A percentile compares a stretch with the other conserved stretches of the same genome.
These are phyloP conservation scores for Ceraclea dissimilis DNA, from an alignment of 2,888 invertebrate genomes.

Conservation along the genomic window DNA sequence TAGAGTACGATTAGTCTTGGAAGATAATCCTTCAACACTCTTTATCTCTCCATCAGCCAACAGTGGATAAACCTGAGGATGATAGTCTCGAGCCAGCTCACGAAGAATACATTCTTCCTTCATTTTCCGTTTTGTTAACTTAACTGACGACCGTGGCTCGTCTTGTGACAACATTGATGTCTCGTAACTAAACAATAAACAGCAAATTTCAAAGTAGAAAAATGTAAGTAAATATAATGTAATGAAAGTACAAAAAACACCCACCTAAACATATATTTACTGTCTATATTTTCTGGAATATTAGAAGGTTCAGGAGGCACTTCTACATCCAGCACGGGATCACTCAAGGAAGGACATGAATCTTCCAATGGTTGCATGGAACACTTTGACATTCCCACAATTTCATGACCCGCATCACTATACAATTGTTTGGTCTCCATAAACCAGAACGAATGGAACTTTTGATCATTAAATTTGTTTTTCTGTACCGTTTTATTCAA, in stretches of 20 bases:
- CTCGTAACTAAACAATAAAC: slow-evolving; percentile 33
- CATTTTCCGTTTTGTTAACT: slow-evolving; percentile 40
- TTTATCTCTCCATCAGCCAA: slow-evolving; percentile 32
- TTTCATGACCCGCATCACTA: slow-evolving; percentile 31
- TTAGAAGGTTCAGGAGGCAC: slow-evolving; percentile 24
- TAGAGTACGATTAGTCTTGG: slow-evolving; percentile 51
- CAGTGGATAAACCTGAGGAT: slow-evolving; percentile 35
- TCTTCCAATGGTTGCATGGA: slow-evolving; percentile 34
- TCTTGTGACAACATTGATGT: slow-evolving; percentile 43
- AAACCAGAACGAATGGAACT: slow-evolving; percentile 14
- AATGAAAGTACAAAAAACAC: background rate
- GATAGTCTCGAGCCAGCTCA: slow-evolving; percentile 38
- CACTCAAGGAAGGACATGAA: slow-evolving; percentile 30
- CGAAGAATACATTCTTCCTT: slow-evolving; percentile 39
- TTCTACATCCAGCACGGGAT: background rate
- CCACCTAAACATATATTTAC: no score
- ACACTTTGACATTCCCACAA: slow-evolving; percentile 32
- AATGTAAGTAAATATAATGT: background rate
- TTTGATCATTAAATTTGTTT: slow-evolving; percentile 8
- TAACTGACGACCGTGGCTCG: slow-evolving; percentile 48
- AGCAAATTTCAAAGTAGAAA: background rate
- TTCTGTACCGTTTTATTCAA: slow-evolving; percentile 23
- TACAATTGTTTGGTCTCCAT: slow-evolving; percentile 26
- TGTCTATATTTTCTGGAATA: no score
- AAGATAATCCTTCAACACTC: slow-evolving; percentile 44